Base-by-base conservation (phyloP, 1,140 invertebrate genomes). In the Drosophila hydei region DNA sequence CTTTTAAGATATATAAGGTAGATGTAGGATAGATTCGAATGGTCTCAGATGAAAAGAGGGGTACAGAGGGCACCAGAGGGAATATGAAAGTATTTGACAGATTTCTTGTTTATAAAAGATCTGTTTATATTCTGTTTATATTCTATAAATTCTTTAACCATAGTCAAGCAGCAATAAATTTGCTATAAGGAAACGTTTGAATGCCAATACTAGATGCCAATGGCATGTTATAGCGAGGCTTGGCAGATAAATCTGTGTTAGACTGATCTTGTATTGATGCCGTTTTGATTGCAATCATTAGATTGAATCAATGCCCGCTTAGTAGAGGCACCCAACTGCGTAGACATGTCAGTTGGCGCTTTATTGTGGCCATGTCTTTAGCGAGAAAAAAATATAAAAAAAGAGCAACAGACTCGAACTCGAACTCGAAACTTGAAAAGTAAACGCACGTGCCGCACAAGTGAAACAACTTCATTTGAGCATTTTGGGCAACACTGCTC, bases 371-470 rank as follows among this genome's bases (percentile, higher is more conserved):
- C 52, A 25, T 56, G 52, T 40, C 36, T 48, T 50, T 47, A 47
- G 30, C 30, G n/a, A 38, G 27, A 52, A 42, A 33, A 14, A 42
- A 8, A 54, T 16, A 51, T 42, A 52, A n/a, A 19, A 30, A 60
- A 33, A 60, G 48, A 18, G 65, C 43, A 43, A 56, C 30, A 30
- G 43, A 36, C 19, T 55, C 50, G 51, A 69, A 3, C 23, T 67
- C 19, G 4, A 58, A 27, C 23, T 42, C 12, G 14, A 73, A 55
- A 68, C 70, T 68, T 54, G 70, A 74, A 81, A 85, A 75, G 81
- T 67, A 85, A 88, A 89, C 83, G 83, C 83, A 88, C 83, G 83
- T 88, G 83, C 83, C 83, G 78, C 83, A 88, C 83, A 88, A 88
- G 72, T 64, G 79, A 83, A 88, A 88, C 78, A 83, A 89, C 83